Conservation (phyloP, 2,113 vertebrate species). For the Ascaphus truei region DNA sequence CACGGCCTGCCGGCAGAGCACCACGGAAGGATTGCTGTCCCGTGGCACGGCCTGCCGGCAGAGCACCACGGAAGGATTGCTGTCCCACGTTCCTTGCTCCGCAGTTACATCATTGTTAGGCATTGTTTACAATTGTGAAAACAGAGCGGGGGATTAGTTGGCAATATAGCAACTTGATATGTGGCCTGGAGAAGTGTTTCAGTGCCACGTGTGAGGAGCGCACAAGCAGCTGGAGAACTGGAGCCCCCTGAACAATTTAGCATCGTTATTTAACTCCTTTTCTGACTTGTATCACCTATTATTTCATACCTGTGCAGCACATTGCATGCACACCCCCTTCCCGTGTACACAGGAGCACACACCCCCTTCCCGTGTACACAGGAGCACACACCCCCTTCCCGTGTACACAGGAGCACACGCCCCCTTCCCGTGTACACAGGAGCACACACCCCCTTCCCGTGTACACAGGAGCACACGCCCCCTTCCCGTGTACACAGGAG, state of each 20-base stretch:
- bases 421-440: too few species aligned
- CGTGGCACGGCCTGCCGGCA: neutral
- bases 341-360: too few species aligned
- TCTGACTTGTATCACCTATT: neutral
- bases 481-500: too few species aligned
- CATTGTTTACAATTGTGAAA: conserved; percentile 49
- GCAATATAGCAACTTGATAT: conserved; percentile 31
- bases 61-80: neutral
- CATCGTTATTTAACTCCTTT: neutral
- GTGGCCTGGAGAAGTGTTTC: conserved; percentile 40
- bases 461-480: too few species aligned
- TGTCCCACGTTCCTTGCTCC: neutral
- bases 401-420: too few species aligned
- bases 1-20: too few species aligned
- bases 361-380: too few species aligned
- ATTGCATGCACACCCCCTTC: too few species aligned
- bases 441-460: too few species aligned
- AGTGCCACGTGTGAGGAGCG: conserved; percentile 26
- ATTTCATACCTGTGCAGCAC: too few species aligned
- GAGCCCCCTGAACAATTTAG: neutral
- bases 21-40: too few species aligned
- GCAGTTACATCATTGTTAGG: conserved; percentile 48
- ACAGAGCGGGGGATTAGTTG: conserved; percentile 52
- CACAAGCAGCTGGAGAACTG: neutral
- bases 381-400: too few species aligned